Conservation (phyloP, 2,888 invertebrate species). For the Tachina grossa region DNA sequence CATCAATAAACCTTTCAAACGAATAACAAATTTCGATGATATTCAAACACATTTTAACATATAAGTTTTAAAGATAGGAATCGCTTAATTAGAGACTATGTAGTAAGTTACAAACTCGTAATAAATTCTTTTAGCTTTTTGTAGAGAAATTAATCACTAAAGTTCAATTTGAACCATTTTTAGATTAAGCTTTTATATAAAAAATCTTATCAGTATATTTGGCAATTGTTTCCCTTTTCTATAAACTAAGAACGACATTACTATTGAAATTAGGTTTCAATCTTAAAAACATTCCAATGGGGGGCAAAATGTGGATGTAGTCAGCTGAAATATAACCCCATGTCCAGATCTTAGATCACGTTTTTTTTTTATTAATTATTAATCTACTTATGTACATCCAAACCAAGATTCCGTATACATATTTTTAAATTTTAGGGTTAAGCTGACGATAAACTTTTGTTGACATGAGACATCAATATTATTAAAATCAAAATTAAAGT, state of each 20-base stretch:
- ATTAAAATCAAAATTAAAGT: background rate
- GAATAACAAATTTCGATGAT: background rate
- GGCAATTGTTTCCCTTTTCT: conserved; percentile 49
- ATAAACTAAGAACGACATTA: conserved; percentile 29
- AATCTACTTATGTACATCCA: too few species aligned
- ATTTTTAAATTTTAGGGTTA: too few species aligned
- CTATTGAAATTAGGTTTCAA: conserved; percentile 2
- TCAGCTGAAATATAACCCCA: too few species aligned
- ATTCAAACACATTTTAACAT: background rate
- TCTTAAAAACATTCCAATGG: background rate
- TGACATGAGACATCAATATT: too few species aligned
- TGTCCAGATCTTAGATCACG: background rate
- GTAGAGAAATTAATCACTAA: conserved; percentile 52
- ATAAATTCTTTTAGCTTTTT: background rate
- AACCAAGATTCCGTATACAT: too few species aligned
- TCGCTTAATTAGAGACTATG: too few species aligned
- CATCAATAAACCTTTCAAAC: too few species aligned
- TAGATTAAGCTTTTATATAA: conserved; percentile 21
- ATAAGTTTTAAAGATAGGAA: too few species aligned
- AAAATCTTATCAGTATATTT: conserved; percentile 59
- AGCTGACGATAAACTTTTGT: too few species aligned
- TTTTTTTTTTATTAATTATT: background rate
- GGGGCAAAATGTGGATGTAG: too few species aligned
- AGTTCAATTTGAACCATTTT: conserved; percentile 54
- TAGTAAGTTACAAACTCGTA: background rate